These are phyloP conservation scores for Ips typographus DNA, from an alignment of 1,140 invertebrate species.

Conservation along the genomic window DNA sequence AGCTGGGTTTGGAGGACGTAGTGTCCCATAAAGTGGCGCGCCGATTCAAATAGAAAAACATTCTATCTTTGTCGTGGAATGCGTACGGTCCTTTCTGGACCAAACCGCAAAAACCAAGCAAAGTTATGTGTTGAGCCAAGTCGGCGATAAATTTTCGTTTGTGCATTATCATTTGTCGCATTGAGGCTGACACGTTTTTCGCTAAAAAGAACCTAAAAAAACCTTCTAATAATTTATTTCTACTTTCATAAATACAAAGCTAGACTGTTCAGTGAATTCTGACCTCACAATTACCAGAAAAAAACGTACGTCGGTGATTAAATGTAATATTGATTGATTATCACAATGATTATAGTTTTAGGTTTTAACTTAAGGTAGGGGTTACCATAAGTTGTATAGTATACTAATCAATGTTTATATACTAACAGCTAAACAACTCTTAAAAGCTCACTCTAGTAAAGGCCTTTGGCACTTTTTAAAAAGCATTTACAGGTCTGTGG, in stretches of 20 bases:
- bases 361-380: no score
- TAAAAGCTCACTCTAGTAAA: no score
- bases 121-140: conserved; percentile 59
- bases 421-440: no score
- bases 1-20: conserved; percentile 60
- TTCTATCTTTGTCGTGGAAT: conserved; percentile 70
- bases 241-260: background rate
- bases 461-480: no score
- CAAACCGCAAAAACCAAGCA: conserved; percentile 68
- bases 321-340: no score
- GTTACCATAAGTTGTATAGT: no score
- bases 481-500: no score
- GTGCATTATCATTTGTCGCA: conserved; percentile 59
- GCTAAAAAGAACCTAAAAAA: conserved; percentile 53
- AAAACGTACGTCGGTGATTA: no score
- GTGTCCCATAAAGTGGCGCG: conserved; percentile 67
- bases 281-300: no score
- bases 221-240: background rate
- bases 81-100: conserved; percentile 69
- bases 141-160: conserved; percentile 67
- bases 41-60: conserved; percentile 70
- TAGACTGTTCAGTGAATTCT: no score
- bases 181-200: conserved; percentile 56
- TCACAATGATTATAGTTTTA: no score
- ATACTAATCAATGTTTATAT: no score